phyloP scores from a whole-genome alignment of 92 coral and sea anemone genomes.

The Plumapathes pennacea region DNA sequence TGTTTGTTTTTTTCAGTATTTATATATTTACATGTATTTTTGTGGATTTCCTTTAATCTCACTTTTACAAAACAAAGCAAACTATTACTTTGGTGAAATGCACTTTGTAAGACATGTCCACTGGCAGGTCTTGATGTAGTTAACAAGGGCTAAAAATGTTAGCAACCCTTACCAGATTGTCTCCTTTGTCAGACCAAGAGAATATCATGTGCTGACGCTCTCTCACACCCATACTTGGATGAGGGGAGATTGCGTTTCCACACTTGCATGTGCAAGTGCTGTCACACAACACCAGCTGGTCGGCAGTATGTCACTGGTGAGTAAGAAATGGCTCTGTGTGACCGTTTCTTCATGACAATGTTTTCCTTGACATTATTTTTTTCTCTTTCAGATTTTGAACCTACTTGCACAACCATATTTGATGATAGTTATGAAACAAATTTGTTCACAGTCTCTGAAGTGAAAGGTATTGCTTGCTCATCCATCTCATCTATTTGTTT shows the following conservation, averaged over 20 bases:
- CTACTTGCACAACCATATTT: slow-evolving; percentile 76
- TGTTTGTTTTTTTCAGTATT: too few relatives aligned
- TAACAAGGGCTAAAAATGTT: too few relatives aligned
- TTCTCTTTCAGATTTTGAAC: slow-evolving; percentile 78
- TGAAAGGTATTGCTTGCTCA: slow-evolving; percentile 62
- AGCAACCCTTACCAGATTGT: too few relatives aligned
- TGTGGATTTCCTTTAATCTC: too few relatives aligned
- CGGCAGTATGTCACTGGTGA: slow-evolving; percentile 94
- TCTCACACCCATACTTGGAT: slow-evolving; percentile 97
- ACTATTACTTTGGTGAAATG: too few relatives aligned
- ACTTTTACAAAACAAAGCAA: too few relatives aligned
- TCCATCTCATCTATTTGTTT: not conserved
- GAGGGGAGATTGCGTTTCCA: slow-evolving; percentile 96
- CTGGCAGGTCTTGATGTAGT: too few relatives aligned
- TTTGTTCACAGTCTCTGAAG: slow-evolving; percentile 67
- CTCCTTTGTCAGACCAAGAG: slow-evolving; percentile 70
- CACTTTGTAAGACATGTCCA: too few relatives aligned
- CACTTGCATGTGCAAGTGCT: slow-evolving; percentile 98
- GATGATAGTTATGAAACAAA: slow-evolving; percentile 95
- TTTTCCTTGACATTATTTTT: not conserved
- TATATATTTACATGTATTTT: too few relatives aligned
- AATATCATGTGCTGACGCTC: slow-evolving; percentile 89
- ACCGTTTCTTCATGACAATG: not conserved
- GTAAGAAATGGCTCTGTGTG: not conserved
- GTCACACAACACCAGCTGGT: slow-evolving; percentile 91